Evolutionary conservation across 2,113 vertebrate genomes (phyloP).

Genomic region (Poecile atricapillus): DNA sequence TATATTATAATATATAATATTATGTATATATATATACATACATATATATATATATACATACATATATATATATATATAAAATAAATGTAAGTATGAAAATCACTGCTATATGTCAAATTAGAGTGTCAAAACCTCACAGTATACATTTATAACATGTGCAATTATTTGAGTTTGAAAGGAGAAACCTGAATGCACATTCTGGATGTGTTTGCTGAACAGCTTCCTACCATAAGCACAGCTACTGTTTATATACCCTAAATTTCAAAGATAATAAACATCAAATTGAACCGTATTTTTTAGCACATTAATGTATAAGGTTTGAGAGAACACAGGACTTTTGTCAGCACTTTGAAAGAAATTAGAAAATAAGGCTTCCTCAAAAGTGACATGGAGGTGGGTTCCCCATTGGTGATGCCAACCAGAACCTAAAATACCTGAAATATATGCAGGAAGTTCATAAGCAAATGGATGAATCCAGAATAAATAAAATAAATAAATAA

Average conservation of each 20-base stretch:
- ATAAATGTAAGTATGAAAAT: background rate
- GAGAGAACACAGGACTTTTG: background rate
- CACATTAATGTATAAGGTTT: background rate
- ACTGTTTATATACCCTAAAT: background rate
- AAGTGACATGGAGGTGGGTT: background rate
- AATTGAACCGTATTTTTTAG: background rate
- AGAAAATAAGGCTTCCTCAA: background rate
- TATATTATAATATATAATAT: too few species aligned
- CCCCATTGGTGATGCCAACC: background rate
- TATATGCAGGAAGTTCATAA: background rate
- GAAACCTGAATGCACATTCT: background rate
- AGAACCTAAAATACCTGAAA: background rate
- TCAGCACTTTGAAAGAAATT: background rate
- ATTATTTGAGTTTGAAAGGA: background rate
- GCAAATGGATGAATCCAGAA: background rate
- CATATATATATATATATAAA: too few species aligned
- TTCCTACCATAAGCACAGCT: background rate
- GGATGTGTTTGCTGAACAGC: background rate
- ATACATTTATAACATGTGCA: background rate
- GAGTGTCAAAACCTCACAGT: fast-evolving
- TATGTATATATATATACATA: too few species aligned
- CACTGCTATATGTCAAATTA: background rate
- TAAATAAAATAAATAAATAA: background rate
- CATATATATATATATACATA: too few species aligned
- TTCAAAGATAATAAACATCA: background rate